phyloP scores from a whole-genome alignment of 2,888 invertebrate genomes.

The Campaea margaritaria region DNA sequence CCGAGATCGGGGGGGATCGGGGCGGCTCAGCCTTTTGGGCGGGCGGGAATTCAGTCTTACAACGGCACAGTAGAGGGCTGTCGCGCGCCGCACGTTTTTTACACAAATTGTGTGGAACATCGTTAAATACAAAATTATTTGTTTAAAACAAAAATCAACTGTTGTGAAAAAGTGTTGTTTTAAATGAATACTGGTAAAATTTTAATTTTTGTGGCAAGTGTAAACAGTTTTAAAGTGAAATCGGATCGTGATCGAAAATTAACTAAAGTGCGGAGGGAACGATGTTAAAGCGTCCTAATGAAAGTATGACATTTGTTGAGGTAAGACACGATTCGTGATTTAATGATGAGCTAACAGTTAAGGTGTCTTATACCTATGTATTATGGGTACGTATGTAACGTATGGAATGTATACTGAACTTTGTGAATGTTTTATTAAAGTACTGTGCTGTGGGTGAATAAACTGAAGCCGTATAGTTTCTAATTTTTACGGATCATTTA shows the following conservation, averaged over 20 bases:
- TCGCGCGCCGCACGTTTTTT: slow-evolving; percentile 49
- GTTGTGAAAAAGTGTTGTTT: slow-evolving; percentile 42
- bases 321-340: slow-evolving; percentile 54
- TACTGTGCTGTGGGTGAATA: slow-evolving; percentile 8
- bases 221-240: slow-evolving; percentile 62
- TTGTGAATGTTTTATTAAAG: slow-evolving; percentile 13
- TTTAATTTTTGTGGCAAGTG: slow-evolving; percentile 53
- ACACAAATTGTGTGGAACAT: slow-evolving; percentile 59
- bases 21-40: slow-evolving; percentile 62
- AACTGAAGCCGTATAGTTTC: slow-evolving; percentile 29
- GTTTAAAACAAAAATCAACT: slow-evolving; percentile 43
- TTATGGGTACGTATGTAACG: no score
- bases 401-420: slow-evolving; percentile 7
- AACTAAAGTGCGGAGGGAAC: slow-evolving; percentile 68
- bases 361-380: slow-evolving; percentile 2
- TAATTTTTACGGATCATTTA: slow-evolving; percentile 33
- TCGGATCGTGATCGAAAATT: slow-evolving; percentile 65
- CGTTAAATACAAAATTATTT: slow-evolving; percentile 65
- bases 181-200: slow-evolving; percentile 34
- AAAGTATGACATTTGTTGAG: slow-evolving; percentile 68
- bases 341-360: slow-evolving; percentile 22
- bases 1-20: slow-evolving; percentile 56
- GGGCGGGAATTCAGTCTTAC: slow-evolving; percentile 75
- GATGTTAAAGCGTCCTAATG: slow-evolving; percentile 65
- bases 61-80: slow-evolving; percentile 52